These are phyloP conservation scores for Digitonthophagus gazella DNA, from an alignment of 2,888 invertebrate species.

Conservation along the genomic window DNA sequence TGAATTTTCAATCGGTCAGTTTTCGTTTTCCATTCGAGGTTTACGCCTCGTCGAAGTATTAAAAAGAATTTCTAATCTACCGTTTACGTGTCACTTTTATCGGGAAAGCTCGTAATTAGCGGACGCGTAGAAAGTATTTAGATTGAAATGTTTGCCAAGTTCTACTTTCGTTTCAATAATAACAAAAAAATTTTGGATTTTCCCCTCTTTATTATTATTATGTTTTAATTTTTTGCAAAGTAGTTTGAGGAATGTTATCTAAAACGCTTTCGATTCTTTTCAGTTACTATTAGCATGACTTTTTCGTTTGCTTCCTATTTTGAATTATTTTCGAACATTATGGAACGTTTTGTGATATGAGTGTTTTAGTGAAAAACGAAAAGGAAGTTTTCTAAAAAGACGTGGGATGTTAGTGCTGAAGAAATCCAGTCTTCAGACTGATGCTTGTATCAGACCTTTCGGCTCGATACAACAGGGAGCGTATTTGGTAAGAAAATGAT, in stretches of 20 bases:
- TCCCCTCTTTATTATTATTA: too few species aligned
- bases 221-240: too few species aligned
- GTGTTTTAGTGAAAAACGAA: constrained; percentile 19
- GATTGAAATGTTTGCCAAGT: not conserved
- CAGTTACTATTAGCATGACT: constrained; percentile 1
- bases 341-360: not conserved
- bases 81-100: not conserved
- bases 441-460: constrained; percentile 36
- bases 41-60: not conserved
- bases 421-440: constrained; percentile 40
- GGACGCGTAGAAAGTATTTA: not conserved
- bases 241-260: too few species aligned
- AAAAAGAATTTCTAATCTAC: not conserved
- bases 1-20: not conserved
- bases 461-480: constrained; percentile 31
- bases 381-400: not conserved
- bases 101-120: not conserved
- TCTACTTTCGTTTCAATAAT: not conserved
- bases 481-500: constrained; percentile 25
- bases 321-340: not conserved
- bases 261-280: constrained; percentile 2
- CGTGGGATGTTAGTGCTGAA: constrained; percentile 40
- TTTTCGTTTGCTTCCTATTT: constrained; percentile 12
- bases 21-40: not conserved
- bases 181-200: not conserved